Conservation (phyloP, 2,113 vertebrate species). For the Prinia subflava region DNA sequence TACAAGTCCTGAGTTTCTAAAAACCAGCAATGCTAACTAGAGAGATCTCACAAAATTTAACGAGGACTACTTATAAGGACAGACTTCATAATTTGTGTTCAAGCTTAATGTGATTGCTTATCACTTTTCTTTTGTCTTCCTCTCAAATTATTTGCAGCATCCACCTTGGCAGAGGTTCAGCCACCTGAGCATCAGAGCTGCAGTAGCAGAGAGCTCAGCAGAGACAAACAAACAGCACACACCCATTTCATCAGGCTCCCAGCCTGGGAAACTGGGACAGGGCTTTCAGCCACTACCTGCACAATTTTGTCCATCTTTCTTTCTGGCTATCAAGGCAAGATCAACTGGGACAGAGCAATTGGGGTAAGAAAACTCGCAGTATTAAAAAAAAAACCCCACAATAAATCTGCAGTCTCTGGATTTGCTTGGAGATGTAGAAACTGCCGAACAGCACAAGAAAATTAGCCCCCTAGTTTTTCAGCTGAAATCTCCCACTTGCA, state of each 20-base stretch:
- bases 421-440: background rate
- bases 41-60: background rate
- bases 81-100: background rate
- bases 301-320: background rate
- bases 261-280: background rate
- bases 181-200: rapidly evolving
- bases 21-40: background rate
- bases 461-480: background rate
- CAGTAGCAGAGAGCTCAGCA: background rate
- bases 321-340: background rate
- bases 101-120: background rate
- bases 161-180: background rate
- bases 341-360: background rate
- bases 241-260: rapidly evolving
- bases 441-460: background rate
- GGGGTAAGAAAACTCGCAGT: background rate
- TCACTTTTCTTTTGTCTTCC: background rate
- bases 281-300: background rate
- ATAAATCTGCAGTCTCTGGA: background rate
- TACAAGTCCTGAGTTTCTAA: background rate
- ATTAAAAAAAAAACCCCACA: background rate
- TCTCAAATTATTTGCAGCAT: background rate
- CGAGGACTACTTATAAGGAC: background rate
- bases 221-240: background rate
- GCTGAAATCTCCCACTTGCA: background rate